A percentile compares a stretch with the other conserved stretches of the same genome.
phyloP scores from a whole-genome alignment of 2,113 vertebrate species.

The Xyrauchen texanus region DNA sequence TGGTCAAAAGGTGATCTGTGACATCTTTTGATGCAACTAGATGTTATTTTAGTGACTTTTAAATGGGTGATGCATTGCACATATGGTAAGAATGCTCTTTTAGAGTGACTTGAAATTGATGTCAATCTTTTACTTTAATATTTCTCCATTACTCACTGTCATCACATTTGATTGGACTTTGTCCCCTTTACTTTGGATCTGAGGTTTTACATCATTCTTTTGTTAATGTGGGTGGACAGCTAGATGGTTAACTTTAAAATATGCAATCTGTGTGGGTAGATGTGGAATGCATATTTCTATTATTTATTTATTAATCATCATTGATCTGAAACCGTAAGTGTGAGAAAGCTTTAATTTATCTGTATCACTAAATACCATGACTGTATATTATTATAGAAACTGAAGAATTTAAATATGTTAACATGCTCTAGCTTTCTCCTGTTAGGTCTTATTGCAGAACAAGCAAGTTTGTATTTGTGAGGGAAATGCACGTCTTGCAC shows the following conservation, averaged over 20 bases:
- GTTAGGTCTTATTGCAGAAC: neutral
- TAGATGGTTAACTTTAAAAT: neutral
- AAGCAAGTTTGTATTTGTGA: neutral
- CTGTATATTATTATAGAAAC: too few relatives aligned
- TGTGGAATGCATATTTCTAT: neutral
- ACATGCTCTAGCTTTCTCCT: neutral
- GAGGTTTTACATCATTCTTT: too few relatives aligned
- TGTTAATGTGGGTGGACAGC: neutral
- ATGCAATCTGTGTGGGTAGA: neutral
- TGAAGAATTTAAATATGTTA: too few relatives aligned
- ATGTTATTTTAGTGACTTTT: neutral
- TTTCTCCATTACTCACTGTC: constrained; percentile 31
- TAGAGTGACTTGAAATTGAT: constrained; percentile 30
- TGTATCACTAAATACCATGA: neutral
- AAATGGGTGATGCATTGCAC: constrained; percentile 11
- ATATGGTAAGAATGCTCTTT: neutral
- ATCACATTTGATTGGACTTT: constrained; percentile 18
- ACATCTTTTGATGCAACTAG: neutral
- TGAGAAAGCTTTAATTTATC: neutral
- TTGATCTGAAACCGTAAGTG: neutral
- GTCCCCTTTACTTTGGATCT: neutral
- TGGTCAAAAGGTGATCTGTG: neutral
- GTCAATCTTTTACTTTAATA: neutral
- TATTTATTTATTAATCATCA: neutral
- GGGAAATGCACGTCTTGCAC: neutral